Evolutionary conservation across 2,113 vertebrate genomes (phyloP), one percentile per base, ranked within the genome.

Genomic region (Vulpes lagopus): DNA sequence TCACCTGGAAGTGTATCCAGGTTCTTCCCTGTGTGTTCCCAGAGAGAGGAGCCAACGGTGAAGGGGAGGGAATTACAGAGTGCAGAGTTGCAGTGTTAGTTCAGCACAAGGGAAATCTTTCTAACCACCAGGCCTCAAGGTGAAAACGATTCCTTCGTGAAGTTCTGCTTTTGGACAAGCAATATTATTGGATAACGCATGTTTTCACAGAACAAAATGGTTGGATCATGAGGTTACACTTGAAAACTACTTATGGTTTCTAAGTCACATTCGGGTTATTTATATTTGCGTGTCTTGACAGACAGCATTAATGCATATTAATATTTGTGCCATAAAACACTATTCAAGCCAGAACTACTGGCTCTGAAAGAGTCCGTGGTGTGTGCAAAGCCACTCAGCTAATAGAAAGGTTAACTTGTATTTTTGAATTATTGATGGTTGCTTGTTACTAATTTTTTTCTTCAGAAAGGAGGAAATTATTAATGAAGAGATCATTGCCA

Each of bases 401-500:
- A 3, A 0, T 97, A 97, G 97, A 98, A 98, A 98, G 98, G 97
- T 98, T 98, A 99, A 98, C 98, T 97, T 98, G 97, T 98, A 96
- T 97, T 98, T 98, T 89, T 98, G 97, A 98, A 98, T 98, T 98
- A 99, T 96, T 97, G 98, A 98, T 98, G 80, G 81, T 92, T 97
- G 95, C 97, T 97, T 97, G 97, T 98, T 98, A 98, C 97, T 98
- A 98, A 97, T 89, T 97, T 97, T 97, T 94, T 97, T 94, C 95
- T 97, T 96, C 96, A 82, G 96, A 98, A 98, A 98, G 98, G 91
- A 98, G 97, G 97, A 98, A 98, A 97, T 98, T 98, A 98, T 98
- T 98, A 98, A 98, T 98, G 97, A 98, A 98, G 98, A 98, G 98
- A 98, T 98, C 98, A 98, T 97, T 97, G 98, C 96, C 98, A 98